These are phyloP conservation scores for Aspidoscelis tigris DNA, from an alignment of 2,113 vertebrate genomes.

Conservation along the genomic window DNA sequence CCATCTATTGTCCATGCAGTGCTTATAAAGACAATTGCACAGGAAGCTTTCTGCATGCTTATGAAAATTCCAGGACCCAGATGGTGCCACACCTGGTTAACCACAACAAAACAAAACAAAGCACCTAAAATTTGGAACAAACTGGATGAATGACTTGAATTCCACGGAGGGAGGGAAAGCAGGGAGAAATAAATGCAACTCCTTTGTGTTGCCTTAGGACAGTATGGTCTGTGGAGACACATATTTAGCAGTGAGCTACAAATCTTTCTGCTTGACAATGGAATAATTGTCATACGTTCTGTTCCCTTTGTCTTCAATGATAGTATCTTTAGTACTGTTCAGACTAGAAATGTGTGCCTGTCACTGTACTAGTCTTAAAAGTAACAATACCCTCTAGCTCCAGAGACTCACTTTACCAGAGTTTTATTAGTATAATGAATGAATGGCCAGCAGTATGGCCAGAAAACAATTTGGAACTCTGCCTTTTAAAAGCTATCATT, in stretches of 20 bases:
- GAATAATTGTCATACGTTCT: conserved; percentile 81
- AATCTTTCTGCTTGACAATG: conserved; percentile 81
- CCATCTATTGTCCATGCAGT: neutral
- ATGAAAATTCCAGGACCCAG: neutral
- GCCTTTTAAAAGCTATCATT: conserved; percentile 79
- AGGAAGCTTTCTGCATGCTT: neutral
- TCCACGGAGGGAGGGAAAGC: conserved; percentile 34
- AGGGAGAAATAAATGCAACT: conserved; percentile 73
- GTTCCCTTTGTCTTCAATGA: conserved; percentile 79
- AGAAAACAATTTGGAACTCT: conserved; percentile 78
- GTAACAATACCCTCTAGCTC: conserved; percentile 74
- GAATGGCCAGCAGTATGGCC: conserved; percentile 80
- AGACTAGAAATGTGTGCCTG: conserved; percentile 72
- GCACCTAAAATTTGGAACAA: conserved; percentile 62
- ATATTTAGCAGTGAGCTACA: conserved; percentile 79
- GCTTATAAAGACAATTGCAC: neutral
- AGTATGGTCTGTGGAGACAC: conserved; percentile 83
- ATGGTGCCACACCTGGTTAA: conserved; percentile 52
- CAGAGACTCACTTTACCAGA: conserved; percentile 74
- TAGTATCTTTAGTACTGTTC: conserved; percentile 77
- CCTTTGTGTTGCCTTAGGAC: conserved; percentile 82
- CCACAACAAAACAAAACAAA: conserved; percentile 25
- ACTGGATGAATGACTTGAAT: conserved; percentile 61
- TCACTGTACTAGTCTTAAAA: conserved; percentile 75
- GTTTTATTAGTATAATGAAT: conserved; percentile 86